A percentile compares a stretch with the other conserved stretches of the same genome.
Conservation (phyloP, 2,113 vertebrate genomes). For the Bucco capensis region DNA sequence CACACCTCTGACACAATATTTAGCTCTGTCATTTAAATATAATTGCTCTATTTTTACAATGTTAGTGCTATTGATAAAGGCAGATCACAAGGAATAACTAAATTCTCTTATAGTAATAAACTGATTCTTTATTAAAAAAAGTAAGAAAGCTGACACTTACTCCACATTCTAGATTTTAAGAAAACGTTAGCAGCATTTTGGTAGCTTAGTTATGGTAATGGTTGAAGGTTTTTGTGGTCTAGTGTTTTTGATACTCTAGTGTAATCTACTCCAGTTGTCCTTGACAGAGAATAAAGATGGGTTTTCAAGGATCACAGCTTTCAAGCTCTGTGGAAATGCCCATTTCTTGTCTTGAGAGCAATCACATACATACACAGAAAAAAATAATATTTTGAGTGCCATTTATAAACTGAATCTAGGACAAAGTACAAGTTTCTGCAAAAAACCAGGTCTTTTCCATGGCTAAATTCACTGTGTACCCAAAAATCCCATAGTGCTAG, state of each 20-base stretch:
- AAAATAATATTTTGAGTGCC: constrained; percentile 5
- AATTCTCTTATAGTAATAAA: constrained; percentile 12
- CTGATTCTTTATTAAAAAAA: not conserved
- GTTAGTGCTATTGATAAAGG: constrained; percentile 66
- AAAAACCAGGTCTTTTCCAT: fast-evolving
- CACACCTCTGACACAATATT: constrained; percentile 75
- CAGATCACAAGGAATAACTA: constrained; percentile 51
- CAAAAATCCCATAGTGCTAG: not conserved
- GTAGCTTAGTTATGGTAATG: not conserved
- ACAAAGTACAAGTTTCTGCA: not conserved
- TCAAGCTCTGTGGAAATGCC: constrained; percentile 31
- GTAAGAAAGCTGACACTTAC: not conserved
- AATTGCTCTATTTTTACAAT: constrained; percentile 69
- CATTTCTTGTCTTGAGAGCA: not conserved
- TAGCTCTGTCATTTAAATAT: constrained; percentile 67
- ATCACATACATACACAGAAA: not conserved
- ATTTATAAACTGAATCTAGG: constrained; percentile 26
- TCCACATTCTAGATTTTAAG: not conserved
- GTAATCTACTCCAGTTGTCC: constrained; percentile 14
- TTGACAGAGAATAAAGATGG: constrained; percentile 30
- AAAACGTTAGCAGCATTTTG: not conserved
- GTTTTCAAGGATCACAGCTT: constrained; percentile 34
- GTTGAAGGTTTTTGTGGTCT: not conserved
- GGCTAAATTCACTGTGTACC: not conserved
- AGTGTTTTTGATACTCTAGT: constrained; percentile 43